Evolutionary conservation across 2,888 invertebrate species (phyloP), one percentile per base, ranked within the genome.

Genomic region (Cataglyphis altisquamis): DNA sequence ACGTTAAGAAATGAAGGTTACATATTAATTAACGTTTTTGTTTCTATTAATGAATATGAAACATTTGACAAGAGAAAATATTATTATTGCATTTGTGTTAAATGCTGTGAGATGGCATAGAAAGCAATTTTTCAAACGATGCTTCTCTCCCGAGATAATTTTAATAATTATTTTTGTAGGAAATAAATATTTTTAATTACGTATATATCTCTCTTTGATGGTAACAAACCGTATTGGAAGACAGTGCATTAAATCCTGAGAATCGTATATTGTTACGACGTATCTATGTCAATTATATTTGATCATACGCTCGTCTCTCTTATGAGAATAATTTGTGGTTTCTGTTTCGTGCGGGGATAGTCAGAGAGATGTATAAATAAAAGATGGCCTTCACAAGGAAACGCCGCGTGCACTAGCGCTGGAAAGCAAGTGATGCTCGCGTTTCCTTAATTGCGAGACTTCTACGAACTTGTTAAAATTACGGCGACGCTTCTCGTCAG

Each of bases 401-500:
- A 73, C 78, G 2, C 48, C 48, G 48, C 78, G 41, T 32, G 78
- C 57, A 41, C 57, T 63, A 57, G 82, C 78, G 78, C 78, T 73
- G 78, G 78, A 80, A 80, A 80, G 78, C 78, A 64, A 75, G 67
- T n/a, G 75, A 63, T 64, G 63, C 60, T 80, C 85, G 66, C 73
- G 70, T 68, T 85, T 85, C 63, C 73, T 77, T 84, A 67, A 63
- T 64, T 80, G 62, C 84, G 84, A 70, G 48, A 84, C 87, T 93
- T 92, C 93, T 84, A 84, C 88, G 93, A 93, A 93, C 92, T 93
- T 92, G 92, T 93, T 93, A 93, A 93, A 93, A 92, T 93, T 92
- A 92, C 89, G 91, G 91, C 87, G 88, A 89, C 87, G 88, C 87
- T 89, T 87, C 90, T 91, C 91, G 91, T 91, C 91, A 91, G 88